phyloP scores from a whole-genome alignment of 2,797 vertebrate species.

The Lithobates pipiens region DNA sequence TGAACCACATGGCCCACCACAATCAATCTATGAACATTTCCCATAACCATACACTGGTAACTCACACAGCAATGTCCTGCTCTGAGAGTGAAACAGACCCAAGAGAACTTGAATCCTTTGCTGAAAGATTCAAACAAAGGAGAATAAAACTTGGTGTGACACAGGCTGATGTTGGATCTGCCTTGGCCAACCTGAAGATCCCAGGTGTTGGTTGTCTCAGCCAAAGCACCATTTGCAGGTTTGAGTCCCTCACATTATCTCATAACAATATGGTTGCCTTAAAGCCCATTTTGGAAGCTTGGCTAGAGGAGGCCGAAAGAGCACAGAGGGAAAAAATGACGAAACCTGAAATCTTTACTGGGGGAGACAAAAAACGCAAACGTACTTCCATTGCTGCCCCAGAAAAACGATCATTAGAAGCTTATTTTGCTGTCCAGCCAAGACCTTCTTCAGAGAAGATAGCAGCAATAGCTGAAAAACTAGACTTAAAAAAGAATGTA shows the following conservation, averaged over 20 bases:
- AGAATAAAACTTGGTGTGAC: conserved; percentile 92
- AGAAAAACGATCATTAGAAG: conserved; percentile 90
- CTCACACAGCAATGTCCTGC: conserved; percentile 80
- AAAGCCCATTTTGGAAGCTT: conserved; percentile 91
- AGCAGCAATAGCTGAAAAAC: conserved; percentile 90
- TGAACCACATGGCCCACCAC: conserved; percentile 89
- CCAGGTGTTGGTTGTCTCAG: conserved; percentile 91
- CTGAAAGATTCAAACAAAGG: conserved; percentile 91
- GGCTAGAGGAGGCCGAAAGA: conserved; percentile 91
- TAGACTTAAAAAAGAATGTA: conserved; percentile 95
- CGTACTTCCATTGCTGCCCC: conserved; percentile 91
- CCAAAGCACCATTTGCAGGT: conserved; percentile 93
- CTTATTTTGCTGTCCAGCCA: conserved; percentile 91
- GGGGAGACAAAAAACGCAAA: conserved; percentile 90
- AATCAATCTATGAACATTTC: conserved; percentile 84
- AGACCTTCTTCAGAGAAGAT: conserved; percentile 92
- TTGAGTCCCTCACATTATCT: conserved; percentile 92
- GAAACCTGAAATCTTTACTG: conserved; percentile 90
- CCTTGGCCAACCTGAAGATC: conserved; percentile 91
- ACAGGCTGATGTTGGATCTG: conserved; percentile 89
- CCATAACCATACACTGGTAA: conserved; percentile 82
- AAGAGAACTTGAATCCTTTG: conserved; percentile 90
- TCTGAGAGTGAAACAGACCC: conserved; percentile 87
- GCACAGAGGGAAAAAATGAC: conserved; percentile 90
- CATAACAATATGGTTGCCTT: conserved; percentile 96